These are phyloP conservation scores for Tetragonula clypearis DNA, from an alignment of 1,140 invertebrate species.

Conservation along the genomic window DNA sequence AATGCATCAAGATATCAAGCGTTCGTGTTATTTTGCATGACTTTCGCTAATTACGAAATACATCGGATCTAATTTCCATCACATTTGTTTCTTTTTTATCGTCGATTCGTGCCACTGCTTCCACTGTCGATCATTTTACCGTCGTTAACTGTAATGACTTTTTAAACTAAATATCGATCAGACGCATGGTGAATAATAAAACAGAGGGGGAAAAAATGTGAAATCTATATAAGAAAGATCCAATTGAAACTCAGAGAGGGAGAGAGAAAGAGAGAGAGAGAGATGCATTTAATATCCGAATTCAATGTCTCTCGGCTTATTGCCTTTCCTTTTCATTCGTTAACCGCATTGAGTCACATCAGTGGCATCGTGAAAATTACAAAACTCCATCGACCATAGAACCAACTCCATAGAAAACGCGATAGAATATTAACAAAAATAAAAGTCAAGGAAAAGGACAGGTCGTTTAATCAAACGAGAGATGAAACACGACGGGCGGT, in stretches of 20 bases:
- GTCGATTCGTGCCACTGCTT: not conserved
- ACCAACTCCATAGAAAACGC: not conserved
- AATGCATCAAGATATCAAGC: not conserved
- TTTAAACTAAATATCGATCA: no score
- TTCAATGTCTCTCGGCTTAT: not conserved
- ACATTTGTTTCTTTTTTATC: not conserved
- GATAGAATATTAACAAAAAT: not conserved
- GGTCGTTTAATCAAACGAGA: constrained; percentile 33
- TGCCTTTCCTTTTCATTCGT: not conserved
- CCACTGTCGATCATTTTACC: no score
- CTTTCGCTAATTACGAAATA: not conserved
- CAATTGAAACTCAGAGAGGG: no score
- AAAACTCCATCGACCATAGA: not conserved
- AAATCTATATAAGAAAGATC: not conserved
- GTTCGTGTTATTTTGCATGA: not conserved
- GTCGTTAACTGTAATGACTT: no score
- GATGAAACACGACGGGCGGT: constrained; percentile 32
- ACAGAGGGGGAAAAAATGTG: not conserved
- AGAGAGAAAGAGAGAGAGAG: no score
- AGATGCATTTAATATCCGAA: no score
- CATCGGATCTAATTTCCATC: not conserved
- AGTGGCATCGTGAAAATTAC: constrained; percentile 10
- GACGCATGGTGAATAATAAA: no score
- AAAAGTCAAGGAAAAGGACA: not conserved
- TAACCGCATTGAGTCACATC: not conserved